Percentiles rank a stretch among this genome's conserved stretches.
Evolutionary conservation across 2,888 invertebrate species (phyloP).

Genomic region (Melanophora roralis): DNA sequence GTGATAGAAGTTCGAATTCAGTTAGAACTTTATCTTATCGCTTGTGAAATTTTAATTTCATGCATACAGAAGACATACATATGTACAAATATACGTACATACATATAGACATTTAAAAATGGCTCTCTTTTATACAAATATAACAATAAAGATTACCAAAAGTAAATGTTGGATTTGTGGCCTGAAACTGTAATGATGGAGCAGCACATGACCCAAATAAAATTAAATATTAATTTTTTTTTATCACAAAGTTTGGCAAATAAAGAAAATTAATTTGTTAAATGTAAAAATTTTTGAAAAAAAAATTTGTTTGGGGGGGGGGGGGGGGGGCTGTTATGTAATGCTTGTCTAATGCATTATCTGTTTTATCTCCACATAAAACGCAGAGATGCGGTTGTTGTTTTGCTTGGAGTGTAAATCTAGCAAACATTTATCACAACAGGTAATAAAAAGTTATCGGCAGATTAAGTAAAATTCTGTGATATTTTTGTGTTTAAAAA

Average conservation of each 20-base stretch:
- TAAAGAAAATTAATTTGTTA: not conserved
- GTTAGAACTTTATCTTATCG: slow-evolving; percentile 48
- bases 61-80: not conserved
- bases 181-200: slow-evolving; percentile 4
- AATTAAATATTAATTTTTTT: not conserved
- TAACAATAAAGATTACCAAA: not conserved
- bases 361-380: not conserved
- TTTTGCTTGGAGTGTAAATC: too few relatives aligned
- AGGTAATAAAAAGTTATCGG: too few relatives aligned
- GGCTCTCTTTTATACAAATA: not conserved
- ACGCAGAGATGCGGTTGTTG: not conserved
- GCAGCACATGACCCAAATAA: slow-evolving; percentile 33
- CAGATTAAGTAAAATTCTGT: too few relatives aligned
- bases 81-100: not conserved
- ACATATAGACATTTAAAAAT: not conserved
- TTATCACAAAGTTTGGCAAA: slow-evolving; percentile 1
- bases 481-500: too few relatives aligned
- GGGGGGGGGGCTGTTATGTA: not conserved
- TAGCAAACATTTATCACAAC: too few relatives aligned
- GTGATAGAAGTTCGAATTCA: slow-evolving; percentile 35
- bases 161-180: slow-evolving; percentile 11
- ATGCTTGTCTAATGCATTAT: not conserved
- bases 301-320: not conserved
- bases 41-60: slow-evolving; percentile 26
- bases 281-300: slow-evolving; percentile 4